Percentiles rank a stretch among this genome's conserved stretches.
These are phyloP conservation scores for Platyrinchus mystaceus DNA, from an alignment of 2,797 vertebrate genomes.

Conservation along the genomic window DNA sequence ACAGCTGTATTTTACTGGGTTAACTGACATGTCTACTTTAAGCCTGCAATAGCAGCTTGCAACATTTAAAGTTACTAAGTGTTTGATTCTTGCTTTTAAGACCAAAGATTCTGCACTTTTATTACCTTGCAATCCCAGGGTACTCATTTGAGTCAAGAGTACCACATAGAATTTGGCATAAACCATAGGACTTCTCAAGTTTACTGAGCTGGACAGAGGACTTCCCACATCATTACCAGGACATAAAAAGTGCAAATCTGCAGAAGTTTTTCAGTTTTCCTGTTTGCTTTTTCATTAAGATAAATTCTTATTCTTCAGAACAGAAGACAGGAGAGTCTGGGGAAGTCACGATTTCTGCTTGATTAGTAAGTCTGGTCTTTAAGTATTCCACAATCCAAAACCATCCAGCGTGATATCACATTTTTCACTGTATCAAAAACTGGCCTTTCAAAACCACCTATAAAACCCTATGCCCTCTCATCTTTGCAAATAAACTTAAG, in stretches of 20 bases:
- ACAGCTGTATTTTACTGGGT: background rate
- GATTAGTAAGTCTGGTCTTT: background rate
- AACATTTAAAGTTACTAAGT: background rate
- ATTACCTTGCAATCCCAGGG: background rate
- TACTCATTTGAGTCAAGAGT: background rate
- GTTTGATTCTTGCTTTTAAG: background rate
- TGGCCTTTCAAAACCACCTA: background rate
- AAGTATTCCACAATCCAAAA: background rate
- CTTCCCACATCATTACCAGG: background rate
- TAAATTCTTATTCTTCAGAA: background rate
- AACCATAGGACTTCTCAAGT: background rate
- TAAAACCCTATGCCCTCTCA: background rate
- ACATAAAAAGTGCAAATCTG: background rate
- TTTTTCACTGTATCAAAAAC: background rate
- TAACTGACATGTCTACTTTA: background rate
- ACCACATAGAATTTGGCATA: background rate
- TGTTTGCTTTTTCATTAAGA: background rate
- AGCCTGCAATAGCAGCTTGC: background rate
- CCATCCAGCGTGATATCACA: background rate
- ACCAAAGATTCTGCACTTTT: background rate
- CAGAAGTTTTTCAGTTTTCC: background rate
- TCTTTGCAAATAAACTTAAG: background rate
- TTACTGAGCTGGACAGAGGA: background rate
- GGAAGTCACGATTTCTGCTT: background rate
- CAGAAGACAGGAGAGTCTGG: background rate